Evolutionary conservation across 2,888 invertebrate genomes (phyloP), one percentile per base, ranked within the genome.

Genomic region (Muschampia plurimacula): DNA sequence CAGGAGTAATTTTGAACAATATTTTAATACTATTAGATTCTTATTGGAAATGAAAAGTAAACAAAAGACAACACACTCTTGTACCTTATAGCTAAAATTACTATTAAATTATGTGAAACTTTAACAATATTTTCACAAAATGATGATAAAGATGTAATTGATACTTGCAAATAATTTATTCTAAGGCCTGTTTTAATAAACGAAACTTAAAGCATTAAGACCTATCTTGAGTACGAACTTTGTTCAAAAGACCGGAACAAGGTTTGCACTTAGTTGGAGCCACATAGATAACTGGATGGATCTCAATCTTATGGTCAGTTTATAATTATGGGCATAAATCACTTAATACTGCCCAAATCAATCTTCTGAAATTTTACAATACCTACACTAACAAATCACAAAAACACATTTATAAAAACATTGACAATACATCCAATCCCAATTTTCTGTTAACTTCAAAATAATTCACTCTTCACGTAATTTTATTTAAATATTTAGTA

Each of bases 51-150:
- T 55, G 52, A 9, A 55, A n/a, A 39, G 2, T 60, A 13, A 60
- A 15, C 22, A 28, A 28, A 28, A 10, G 15, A 57, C 6, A 28
- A 59, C 12, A 62, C 59, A 22, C 49, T 62, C 41, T 44, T 28
- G 28, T 57, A 9, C 2, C 55, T 28, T 63, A 63, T 22, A 39
- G 22, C 69, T 69, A 39, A 62, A 44, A 69, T 12, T 22, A n/a
- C 15, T 15, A 64, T 22, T 57, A 70, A 57, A 69, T 69, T 28
- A 63, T 41, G 15, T 70, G 64, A 69, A 59, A 65, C 13, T 64
- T 70, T 59, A 65, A 70, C 15, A 65, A 57, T 69, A 63, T 41
- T 70, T 64, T 70, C 69, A 70, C 69, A 57, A 32, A 70, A 70
- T 70, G 65, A 65, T 64, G 55, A 63, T 63, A 41, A 13, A 44